Conservation (phyloP, 2,797 vertebrate species). For the Spatula versicolor region DNA sequence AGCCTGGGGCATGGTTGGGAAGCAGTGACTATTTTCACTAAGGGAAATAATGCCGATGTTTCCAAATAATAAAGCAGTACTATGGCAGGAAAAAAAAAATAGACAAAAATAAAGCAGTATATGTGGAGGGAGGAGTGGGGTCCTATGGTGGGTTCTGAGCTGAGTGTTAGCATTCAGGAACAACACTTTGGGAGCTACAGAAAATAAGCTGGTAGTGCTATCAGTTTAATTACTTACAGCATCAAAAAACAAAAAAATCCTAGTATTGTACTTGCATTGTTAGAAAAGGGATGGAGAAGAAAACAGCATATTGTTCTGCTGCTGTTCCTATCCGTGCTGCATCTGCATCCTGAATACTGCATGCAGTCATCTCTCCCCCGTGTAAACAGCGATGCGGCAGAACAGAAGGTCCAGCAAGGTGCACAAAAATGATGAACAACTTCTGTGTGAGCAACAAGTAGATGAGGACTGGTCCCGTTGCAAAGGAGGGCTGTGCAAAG, state of each 20-base stretch:
- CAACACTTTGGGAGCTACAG: not conserved
- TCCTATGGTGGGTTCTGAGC: not conserved
- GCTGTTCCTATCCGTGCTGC: not conserved
- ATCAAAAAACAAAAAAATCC: not conserved
- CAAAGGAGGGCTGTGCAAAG: not conserved
- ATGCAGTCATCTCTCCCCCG: not conserved
- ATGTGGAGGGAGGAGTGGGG: not conserved
- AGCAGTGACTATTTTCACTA: not conserved
- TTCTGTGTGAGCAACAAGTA: not conserved
- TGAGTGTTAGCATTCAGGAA: not conserved
- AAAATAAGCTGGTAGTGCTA: not conserved
- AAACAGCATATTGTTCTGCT: accelerated
- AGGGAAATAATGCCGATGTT: not conserved
- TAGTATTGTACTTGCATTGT: not conserved
- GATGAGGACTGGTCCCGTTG: accelerated
- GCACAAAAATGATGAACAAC: not conserved
- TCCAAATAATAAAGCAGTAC: not conserved
- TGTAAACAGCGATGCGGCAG: not conserved
- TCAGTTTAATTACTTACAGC: not conserved
- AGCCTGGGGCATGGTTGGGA: not conserved
- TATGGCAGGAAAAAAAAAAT: not conserved
- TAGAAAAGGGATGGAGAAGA: not conserved
- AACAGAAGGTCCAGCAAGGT: not conserved
- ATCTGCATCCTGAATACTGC: not conserved
- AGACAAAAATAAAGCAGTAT: not conserved